Base-by-base conservation (phyloP, 2,113 vertebrate species). In the Phrynosoma platyrhinos region DNA sequence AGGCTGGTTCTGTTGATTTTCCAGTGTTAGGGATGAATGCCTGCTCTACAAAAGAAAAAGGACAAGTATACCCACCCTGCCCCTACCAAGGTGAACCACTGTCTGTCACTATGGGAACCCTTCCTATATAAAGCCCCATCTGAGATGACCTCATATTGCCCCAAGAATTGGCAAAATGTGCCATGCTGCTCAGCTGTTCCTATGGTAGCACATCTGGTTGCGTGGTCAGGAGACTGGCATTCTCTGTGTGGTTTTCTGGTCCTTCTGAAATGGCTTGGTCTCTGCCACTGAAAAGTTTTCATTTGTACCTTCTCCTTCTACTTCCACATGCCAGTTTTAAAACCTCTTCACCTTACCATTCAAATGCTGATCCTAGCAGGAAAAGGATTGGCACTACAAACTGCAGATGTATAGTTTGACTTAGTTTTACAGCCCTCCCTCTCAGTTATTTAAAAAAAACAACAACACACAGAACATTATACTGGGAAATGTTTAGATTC, bases 101-200 rank as follows among this genome's bases (percentile, higher is more conserved):
- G 94, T 93, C 95, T 92, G 94, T 95, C 93, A 91, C 93, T 93
- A 94, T 95, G 91, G 95, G 90, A 95, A 94, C 92, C 79, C 86
- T 85, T 90, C 76, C 91, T 66, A 68, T 87, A 75, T 18, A 75
- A 86, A 89, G 84, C 21, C 25, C 87, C 91, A 75, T 81, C 82
- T 77, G 9, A 80, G 83, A 92, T 95, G 93, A 94, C 92, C 92
- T 93, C 93, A 92, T 83, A 79, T 80, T 71, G 66, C 90, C 14
- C 0, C 2, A 1, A 9, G 36, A 88, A 89, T 68, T 53, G 89
- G 72, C 88, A 32, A 69, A 75, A 81, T 83, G 68, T 0, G 9
- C 69, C 91, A 90, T 20, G 36, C 66, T 14, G 18, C 42, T 82
- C 20, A 25, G 77, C 58, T 69, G n/a, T 64, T 52, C 55, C 71